Conservation (phyloP, 2,113 vertebrate species). For the Lanius ludovicianus region DNA sequence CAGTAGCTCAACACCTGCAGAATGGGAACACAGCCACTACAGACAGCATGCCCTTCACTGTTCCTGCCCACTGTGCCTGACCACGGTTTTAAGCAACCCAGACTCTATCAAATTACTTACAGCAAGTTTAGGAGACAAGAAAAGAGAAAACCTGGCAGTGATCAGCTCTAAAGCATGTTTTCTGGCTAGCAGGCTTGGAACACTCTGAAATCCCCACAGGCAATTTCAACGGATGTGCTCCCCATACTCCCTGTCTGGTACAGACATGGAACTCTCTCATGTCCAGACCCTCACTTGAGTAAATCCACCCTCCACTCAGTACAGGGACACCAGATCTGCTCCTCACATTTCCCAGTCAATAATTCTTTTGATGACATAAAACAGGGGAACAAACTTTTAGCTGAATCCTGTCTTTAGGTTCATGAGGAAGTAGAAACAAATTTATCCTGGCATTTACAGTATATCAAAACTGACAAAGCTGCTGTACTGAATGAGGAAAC, state of each 20-base stretch:
- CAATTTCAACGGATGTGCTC: background rate
- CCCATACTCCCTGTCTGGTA: background rate
- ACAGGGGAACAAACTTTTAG: background rate
- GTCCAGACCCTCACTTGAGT: background rate
- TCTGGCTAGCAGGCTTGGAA: slow-evolving; percentile 6
- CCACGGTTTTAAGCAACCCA: background rate
- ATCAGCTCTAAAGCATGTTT: background rate
- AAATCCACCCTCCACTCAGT: background rate
- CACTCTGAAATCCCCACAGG: background rate
- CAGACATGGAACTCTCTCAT: background rate
- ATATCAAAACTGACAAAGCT: background rate
- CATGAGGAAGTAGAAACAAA: background rate
- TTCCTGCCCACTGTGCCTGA: background rate
- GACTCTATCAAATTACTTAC: background rate
- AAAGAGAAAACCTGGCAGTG: background rate
- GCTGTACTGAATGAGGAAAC: background rate
- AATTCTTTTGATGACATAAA: background rate
- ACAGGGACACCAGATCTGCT: background rate
- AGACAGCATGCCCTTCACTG: background rate
- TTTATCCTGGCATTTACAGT: background rate
- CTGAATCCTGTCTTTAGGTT: background rate
- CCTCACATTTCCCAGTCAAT: background rate
- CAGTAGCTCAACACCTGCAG: background rate
- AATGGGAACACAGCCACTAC: background rate
- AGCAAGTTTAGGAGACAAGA: background rate